phyloP scores from a whole-genome alignment of 1,140 invertebrate species.

The Tetramorium simillimum region DNA sequence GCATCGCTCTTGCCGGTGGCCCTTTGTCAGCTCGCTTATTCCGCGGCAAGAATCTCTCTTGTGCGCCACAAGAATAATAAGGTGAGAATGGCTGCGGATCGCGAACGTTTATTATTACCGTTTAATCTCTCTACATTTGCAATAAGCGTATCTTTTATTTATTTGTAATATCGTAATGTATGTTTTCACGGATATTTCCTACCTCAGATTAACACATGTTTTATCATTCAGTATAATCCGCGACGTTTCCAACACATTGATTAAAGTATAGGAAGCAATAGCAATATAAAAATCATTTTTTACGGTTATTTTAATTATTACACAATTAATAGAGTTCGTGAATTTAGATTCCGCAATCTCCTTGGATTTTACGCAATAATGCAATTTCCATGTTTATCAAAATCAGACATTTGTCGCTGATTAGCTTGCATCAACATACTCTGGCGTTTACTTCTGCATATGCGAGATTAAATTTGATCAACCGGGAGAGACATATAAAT shows the following conservation, averaged over 20 bases:
- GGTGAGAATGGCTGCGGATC: conserved; percentile 62
- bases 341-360: neutral
- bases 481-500: conserved; percentile 17
- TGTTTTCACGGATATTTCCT: neutral
- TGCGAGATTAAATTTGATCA: conserved; percentile 42
- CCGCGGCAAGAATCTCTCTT: conserved; percentile 31
- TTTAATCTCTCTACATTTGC: neutral
- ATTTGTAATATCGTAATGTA: neutral
- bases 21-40: conserved; percentile 70
- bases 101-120: conserved; percentile 63
- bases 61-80: conserved; percentile 61
- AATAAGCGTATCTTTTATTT: neutral
- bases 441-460: neutral
- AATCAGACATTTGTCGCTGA: neutral
- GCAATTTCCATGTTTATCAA: neutral
- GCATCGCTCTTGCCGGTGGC: conserved; percentile 60
- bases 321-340: no score
- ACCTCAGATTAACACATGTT: neutral
- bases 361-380: neutral
- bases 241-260: neutral
- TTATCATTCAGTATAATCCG: neutral
- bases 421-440: neutral
- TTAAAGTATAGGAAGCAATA: neutral
- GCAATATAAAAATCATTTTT: neutral
- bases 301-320: neutral